Percentiles rank a stretch among this genome's conserved stretches.
Conservation (phyloP, 2,113 vertebrate genomes). For the Apaloderma vittatum region DNA sequence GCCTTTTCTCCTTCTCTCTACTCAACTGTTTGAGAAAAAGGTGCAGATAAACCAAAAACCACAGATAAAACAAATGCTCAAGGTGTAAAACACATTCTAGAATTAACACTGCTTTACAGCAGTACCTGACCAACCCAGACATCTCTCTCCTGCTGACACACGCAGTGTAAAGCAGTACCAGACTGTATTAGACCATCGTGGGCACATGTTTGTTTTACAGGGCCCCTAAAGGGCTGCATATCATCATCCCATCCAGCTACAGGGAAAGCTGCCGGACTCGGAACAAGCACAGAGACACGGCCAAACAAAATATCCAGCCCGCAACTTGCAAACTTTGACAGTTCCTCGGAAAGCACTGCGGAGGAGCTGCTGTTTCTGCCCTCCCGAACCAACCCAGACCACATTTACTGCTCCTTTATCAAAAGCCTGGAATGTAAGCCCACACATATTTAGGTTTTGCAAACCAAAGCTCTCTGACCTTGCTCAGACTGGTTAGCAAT, state of each 20-base stretch:
- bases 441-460: background rate
- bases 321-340: background rate
- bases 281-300: background rate
- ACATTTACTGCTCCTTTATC: background rate
- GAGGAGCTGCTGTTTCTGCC: background rate
- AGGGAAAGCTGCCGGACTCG: background rate
- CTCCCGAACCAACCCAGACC: background rate
- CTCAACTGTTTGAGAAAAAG: background rate
- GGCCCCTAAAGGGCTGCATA: background rate
- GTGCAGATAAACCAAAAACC: no score
- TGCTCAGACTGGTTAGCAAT: background rate
- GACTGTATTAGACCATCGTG: rapidly evolving
- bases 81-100: background rate
- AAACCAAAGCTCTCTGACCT: background rate
- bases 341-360: background rate
- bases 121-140: background rate
- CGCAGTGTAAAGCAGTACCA: background rate
- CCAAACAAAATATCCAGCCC: background rate
- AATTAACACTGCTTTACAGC: background rate
- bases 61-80: rapidly evolving
- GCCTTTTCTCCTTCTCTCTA: background rate
- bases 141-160: rapidly evolving
- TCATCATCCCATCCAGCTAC: no score
- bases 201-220: background rate
- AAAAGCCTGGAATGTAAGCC: background rate